These are phyloP conservation scores for Schizopygopsis pylzovi DNA, from an alignment of 2,797 vertebrate genomes.

Conservation along the genomic window DNA sequence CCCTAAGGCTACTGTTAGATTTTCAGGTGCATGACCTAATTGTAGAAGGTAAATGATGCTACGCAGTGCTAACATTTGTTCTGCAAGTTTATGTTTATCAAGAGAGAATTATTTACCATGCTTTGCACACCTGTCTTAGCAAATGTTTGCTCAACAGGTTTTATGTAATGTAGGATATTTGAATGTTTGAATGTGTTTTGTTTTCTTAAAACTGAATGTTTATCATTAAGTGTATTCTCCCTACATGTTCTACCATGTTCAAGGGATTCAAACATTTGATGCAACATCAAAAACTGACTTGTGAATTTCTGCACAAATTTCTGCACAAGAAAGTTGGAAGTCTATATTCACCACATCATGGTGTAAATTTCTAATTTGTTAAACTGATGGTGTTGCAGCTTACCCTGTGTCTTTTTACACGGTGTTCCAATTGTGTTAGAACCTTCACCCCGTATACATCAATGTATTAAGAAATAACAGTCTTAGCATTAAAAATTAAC, in stretches of 20 bases:
- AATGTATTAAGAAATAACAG: background rate
- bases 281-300: background rate
- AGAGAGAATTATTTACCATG: background rate
- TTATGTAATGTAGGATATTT: background rate
- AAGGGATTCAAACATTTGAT: background rate
- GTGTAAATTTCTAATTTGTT: background rate
- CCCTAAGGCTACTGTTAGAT: background rate
- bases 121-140: background rate
- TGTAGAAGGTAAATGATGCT: background rate
- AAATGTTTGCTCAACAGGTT: constrained; percentile 9
- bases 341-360: background rate
- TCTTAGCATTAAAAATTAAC: background rate
- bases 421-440: background rate
- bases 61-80: constrained; percentile 9
- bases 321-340: background rate
- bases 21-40: constrained; percentile 18
- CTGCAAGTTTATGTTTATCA: background rate
- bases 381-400: background rate
- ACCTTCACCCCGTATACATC: background rate
- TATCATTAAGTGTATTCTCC: background rate
- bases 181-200: background rate
- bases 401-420: background rate
- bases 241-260: background rate
- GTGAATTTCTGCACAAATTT: background rate
- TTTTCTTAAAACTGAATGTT: background rate